A percentile compares a stretch with the other conserved stretches of the same genome.
Evolutionary conservation across 1,140 invertebrate genomes (phyloP).

Genomic region (Drosophila kohkoa): DNA sequence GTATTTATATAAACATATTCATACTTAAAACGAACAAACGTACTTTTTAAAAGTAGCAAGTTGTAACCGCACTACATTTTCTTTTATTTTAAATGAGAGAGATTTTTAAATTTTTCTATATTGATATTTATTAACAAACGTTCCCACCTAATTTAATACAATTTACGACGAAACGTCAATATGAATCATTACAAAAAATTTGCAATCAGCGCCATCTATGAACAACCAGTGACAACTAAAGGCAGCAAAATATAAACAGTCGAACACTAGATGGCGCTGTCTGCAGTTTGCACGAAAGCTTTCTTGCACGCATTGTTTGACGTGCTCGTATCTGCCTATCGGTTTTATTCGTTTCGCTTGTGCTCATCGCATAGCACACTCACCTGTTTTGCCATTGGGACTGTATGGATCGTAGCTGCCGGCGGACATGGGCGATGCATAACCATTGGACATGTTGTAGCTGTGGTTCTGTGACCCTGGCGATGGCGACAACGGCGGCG

Average conservation of each 20-base stretch:
- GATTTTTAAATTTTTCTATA: no score
- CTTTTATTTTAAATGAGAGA: no score
- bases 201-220: slow-evolving; percentile 34
- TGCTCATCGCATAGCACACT: slow-evolving; percentile 79
- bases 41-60: no score
- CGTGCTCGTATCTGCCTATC: no score
- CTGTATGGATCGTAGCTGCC: slow-evolving; percentile 94
- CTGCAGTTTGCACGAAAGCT: slow-evolving; percentile 8
- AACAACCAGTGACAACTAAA: background rate
- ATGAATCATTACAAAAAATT: background rate
- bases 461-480: slow-evolving; percentile 86
- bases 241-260: background rate
- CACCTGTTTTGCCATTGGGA: slow-evolving; percentile 94
- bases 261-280: slow-evolving; percentile 36
- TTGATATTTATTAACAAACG: no score
- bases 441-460: slow-evolving; percentile 90
- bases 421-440: slow-evolving; percentile 92
- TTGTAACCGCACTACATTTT: no score
- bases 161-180: no score
- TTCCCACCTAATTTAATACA: no score
- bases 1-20: no score
- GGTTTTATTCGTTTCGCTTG: background rate
- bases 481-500: slow-evolving; percentile 87
- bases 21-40: no score
- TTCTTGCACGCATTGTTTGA: background rate